Evolutionary conservation across 2,113 vertebrate species (phyloP).

Genomic region (Lamprotornis superbus): DNA sequence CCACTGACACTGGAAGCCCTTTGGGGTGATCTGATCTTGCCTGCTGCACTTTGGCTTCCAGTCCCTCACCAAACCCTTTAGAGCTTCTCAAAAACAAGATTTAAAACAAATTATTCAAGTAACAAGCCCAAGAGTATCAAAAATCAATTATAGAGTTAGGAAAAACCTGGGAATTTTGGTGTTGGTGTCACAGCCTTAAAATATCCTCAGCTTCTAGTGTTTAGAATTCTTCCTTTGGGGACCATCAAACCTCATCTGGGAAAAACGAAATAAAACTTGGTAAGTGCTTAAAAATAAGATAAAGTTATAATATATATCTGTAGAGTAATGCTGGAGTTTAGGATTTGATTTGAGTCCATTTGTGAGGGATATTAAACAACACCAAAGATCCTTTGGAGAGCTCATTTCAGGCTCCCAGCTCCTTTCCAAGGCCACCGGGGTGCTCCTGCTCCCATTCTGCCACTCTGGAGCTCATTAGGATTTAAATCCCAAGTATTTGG

Average conservation of each 20-base stretch:
- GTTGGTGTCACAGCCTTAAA: not conserved
- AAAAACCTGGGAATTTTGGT: not conserved
- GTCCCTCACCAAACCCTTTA: not conserved
- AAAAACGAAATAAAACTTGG: not conserved
- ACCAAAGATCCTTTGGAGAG: not conserved
- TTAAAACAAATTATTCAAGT: not conserved
- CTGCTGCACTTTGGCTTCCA: not conserved
- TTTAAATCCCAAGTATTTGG: constrained; percentile 59
- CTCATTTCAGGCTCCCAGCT: not conserved
- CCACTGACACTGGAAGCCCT: not conserved
- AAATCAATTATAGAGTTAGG: not conserved
- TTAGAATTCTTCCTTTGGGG: not conserved
- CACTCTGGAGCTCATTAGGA: not conserved
- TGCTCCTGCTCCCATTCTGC: constrained; percentile 26
- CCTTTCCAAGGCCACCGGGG: not conserved
- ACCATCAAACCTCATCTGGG: not conserved
- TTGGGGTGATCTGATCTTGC: not conserved
- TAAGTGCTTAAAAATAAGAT: not conserved
- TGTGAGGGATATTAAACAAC: not conserved
- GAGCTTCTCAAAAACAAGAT: not conserved
- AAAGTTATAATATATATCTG: no score
- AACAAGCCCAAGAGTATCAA: not conserved
- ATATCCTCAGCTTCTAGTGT: not conserved
- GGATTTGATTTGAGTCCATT: not conserved
- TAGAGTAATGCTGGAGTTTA: not conserved